Conservation (phyloP, 2,113 vertebrate species). For the Xyliphius kryptos region DNA sequence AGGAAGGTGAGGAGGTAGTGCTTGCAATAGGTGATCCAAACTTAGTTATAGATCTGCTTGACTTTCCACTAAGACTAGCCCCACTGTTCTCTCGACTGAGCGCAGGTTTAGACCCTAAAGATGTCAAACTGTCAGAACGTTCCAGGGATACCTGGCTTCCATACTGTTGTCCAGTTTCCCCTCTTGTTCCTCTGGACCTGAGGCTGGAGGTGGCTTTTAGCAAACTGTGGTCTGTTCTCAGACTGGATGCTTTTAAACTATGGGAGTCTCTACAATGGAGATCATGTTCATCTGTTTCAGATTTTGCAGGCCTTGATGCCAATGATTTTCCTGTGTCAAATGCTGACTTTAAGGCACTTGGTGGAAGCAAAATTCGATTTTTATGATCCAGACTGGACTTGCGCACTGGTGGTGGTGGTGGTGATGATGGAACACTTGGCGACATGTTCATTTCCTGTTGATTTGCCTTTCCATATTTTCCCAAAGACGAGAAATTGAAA, state of each 20-base stretch:
- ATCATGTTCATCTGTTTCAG: conserved; percentile 65
- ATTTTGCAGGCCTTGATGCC: conserved; percentile 47
- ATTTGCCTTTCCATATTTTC: conserved; percentile 58
- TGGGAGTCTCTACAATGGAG: conserved; percentile 50
- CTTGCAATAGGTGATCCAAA: conserved; percentile 74
- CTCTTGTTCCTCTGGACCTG: conserved; percentile 70
- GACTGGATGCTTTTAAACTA: conserved; percentile 64
- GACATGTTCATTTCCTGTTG: conserved; percentile 57
- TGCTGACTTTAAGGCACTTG: conserved; percentile 71
- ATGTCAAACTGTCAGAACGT: conserved; percentile 74
- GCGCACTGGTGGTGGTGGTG: conserved; percentile 84
- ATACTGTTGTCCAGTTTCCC: conserved; percentile 66
- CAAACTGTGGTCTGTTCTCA: conserved; percentile 61
- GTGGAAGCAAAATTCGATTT: conserved; percentile 60
- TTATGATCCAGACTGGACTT: conserved; percentile 94
- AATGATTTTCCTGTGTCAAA: conserved; percentile 56
- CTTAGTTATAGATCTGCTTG: conserved; percentile 74
- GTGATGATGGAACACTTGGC: conserved; percentile 64
- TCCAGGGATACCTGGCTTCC: conserved; percentile 82
- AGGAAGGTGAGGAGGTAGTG: conserved; percentile 60
- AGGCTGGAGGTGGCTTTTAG: conserved; percentile 63
- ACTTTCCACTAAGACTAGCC: conserved; percentile 65
- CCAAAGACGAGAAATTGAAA: conserved; percentile 74
- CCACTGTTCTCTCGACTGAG: conserved; percentile 70
- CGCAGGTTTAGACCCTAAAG: conserved; percentile 65